Evolutionary conservation across 2,888 invertebrate genomes (phyloP).

Genomic region (Tenthredo livida): DNA sequence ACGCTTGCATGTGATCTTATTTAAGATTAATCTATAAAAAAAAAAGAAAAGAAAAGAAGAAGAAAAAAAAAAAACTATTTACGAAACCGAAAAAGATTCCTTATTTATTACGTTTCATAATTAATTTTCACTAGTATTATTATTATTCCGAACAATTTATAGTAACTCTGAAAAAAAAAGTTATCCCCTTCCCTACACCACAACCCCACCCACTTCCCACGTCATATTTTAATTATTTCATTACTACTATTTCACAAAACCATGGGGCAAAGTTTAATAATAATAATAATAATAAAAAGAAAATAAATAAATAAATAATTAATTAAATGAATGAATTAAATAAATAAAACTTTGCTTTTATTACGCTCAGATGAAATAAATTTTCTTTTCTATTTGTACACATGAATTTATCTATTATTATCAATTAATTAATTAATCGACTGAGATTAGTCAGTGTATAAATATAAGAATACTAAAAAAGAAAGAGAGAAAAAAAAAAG

Average conservation of each 20-base stretch:
- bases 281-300: not conserved
- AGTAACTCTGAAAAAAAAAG: slow-evolving; percentile 14
- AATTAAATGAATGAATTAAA: not conserved
- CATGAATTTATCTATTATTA: slow-evolving; percentile 19
- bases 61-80: slow-evolving; percentile 47
- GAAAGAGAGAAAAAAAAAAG: not conserved
- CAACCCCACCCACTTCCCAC: not conserved
- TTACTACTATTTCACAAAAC: slow-evolving; percentile 1
- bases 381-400: not conserved
- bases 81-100: slow-evolving; percentile 40
- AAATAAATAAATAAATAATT: no score
- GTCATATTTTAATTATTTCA: not conserved
- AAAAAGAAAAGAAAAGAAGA: slow-evolving; percentile 36
- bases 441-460: slow-evolving; percentile 43
- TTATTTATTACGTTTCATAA: slow-evolving; percentile 52
- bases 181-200: not conserved
- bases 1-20: slow-evolving; percentile 53
- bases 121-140: slow-evolving; percentile 44
- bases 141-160: slow-evolving; percentile 50
- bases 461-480: not conserved
- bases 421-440: not conserved
- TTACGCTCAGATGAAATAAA: not conserved
- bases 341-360: slow-evolving; percentile 7
- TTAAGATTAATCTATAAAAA: slow-evolving; percentile 55
- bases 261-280: slow-evolving; percentile 6